Evolutionary conservation across 2,888 invertebrate genomes (phyloP).

Genomic region (Temnothorax unifasciatus): DNA sequence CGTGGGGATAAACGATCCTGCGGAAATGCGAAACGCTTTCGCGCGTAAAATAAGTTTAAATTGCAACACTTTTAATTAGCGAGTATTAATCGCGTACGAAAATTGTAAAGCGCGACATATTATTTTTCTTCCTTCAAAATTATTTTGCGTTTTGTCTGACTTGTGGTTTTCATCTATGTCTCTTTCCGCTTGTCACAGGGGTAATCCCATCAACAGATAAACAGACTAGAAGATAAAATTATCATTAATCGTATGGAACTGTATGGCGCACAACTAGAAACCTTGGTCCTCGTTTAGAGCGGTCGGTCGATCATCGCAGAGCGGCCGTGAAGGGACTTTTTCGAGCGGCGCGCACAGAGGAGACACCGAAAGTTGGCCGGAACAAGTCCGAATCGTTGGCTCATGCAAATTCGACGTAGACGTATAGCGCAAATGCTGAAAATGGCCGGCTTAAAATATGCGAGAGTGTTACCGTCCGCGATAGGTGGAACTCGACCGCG

Average conservation of each 20-base stretch:
- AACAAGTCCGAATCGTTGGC: conserved; percentile 80
- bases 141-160: background rate
- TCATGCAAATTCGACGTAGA: conserved; percentile 85
- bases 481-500: conserved; percentile 81
- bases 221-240: background rate
- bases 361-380: conserved; percentile 77
- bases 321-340: conserved; percentile 22
- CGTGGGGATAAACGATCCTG: background rate
- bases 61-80: background rate
- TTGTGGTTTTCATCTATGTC: background rate
- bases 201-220: background rate
- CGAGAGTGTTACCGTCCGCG: conserved; percentile 85
- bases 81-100: background rate
- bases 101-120: background rate
- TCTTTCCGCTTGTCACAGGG: background rate
- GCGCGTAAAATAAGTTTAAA: background rate
- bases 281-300: conserved; percentile 44
- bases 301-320: conserved; percentile 58
- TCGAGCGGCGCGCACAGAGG: conserved; percentile 33
- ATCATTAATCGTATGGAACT: background rate
- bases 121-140: background rate
- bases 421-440: conserved; percentile 85
- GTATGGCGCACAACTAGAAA: background rate
- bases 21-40: background rate
- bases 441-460: conserved; percentile 86